These are phyloP conservation scores for Callospermophilus lateralis DNA, from an alignment of 2,113 vertebrate species.

Conservation along the genomic window DNA sequence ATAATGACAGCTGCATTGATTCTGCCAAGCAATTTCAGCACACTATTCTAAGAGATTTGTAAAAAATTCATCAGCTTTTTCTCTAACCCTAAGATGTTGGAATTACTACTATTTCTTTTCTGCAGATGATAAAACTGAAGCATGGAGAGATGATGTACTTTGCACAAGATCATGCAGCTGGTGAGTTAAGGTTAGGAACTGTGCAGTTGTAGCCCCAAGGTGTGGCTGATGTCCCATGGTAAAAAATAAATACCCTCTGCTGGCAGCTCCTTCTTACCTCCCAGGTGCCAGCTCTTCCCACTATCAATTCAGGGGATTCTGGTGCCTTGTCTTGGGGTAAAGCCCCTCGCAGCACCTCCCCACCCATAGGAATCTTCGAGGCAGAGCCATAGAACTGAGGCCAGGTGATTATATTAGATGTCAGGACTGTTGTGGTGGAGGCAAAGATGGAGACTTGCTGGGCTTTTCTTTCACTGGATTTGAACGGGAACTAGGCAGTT, in stretches of 20 bases:
- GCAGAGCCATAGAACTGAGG: fast-evolving
- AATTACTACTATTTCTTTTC: not conserved
- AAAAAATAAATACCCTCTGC: not conserved
- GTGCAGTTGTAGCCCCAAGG: not conserved
- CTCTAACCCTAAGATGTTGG: not conserved
- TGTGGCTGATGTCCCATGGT: not conserved
- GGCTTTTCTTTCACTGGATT: not conserved
- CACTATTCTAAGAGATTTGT: not conserved
- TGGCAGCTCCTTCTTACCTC: not conserved
- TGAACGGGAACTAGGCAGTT: not conserved
- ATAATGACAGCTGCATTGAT: not conserved
- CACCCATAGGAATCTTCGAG: not conserved
- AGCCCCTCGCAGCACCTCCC: no score
- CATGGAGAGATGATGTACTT: not conserved
- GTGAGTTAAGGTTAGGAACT: not conserved
- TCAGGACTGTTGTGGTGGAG: not conserved
- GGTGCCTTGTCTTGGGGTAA: not conserved
- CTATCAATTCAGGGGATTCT: not conserved
- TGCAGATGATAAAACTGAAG: not conserved
- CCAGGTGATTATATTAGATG: no score
- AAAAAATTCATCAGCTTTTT: not conserved
- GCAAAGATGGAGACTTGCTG: not conserved
- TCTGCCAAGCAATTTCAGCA: not conserved
- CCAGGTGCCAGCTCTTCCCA: not conserved
- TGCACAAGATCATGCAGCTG: not conserved